Base-by-base conservation (phyloP, 1,140 invertebrate species). In the Metopolophium dirhodum region DNA sequence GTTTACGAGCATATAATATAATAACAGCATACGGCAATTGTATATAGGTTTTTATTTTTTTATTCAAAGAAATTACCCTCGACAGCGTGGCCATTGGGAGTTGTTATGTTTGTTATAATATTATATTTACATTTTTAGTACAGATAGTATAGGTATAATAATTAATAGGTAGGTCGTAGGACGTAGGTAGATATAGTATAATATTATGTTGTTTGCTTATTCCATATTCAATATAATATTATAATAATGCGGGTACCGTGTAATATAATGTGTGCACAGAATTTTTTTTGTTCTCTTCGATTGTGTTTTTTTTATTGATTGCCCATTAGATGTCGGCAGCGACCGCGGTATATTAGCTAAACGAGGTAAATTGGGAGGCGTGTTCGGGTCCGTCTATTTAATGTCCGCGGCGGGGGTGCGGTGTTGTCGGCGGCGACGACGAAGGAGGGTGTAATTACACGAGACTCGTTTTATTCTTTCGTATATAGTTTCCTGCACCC, bases 361-460 rank as follows among this genome's bases (percentile, higher is more conserved):
- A 57, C 88, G 88, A 37, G 88, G 49, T 89, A 57, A 57, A 57
- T 57, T 89, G 51, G 88, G 37, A 89, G 88, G 88, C 88, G 88
- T 89, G 88, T 57, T 51, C 22, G 49, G n/a, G 87, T 89, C 87
- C 87, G n/a, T 89, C 87, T 37, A 37, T 54, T 89, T 89, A 89
- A 89, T 51, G 87, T 26, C 45, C 49, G 49, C 86, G 47, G 30
- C 86, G 86, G 86, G 86, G 86, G 86, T 22, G 45, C 86, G 30
- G 20, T 30, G 47, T 77, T 77, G 61, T 77, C 61, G 61, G 47
- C 18, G 86, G 20, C 18, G 47, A 30, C 30, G 86, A 49, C 8
- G 86, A n/a, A 22, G 22, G 35, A 54, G 49, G 22, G 49, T 37
- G 7, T 89, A 89, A 89, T 89, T 89, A 89, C 87, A 89, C 35